Conservation (phyloP, 1,140 invertebrate genomes). For the Acromyrmex heyeri region DNA sequence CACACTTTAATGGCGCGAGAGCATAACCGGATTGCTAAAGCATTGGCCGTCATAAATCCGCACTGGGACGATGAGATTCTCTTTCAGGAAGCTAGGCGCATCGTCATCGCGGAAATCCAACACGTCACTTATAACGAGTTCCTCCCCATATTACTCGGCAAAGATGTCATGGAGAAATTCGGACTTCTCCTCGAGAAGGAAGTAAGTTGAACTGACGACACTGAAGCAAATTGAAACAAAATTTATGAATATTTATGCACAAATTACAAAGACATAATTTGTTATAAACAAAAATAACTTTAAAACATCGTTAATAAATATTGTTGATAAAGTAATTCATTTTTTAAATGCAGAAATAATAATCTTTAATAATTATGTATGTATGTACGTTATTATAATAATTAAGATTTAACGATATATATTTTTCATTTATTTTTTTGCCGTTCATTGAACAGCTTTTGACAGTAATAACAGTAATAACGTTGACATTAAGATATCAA, state of each 20-base stretch:
- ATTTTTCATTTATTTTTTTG: neutral
- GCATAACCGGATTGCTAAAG: conserved; percentile 94
- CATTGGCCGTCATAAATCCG: conserved; percentile 93
- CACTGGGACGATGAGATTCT: conserved; percentile 98
- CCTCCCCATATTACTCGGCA: conserved; percentile 96
- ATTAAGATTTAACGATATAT: conserved; percentile 3
- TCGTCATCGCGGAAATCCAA: conserved; percentile 96
- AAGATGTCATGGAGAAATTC: conserved; percentile 97
- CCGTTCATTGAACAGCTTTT: neutral
- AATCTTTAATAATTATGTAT: neutral
- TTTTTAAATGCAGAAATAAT: neutral
- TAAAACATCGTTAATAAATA: neutral
- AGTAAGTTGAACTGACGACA: conserved; percentile 83
- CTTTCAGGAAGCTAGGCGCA: conserved; percentile 96
- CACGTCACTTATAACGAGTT: conserved; percentile 98
- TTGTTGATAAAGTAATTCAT: neutral
- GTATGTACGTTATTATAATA: neutral
- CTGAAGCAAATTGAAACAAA: conserved; percentile 12
- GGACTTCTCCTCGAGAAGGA: conserved; percentile 94
- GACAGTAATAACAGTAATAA: neutral
- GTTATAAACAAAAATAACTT: neutral
- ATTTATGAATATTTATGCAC: neutral
- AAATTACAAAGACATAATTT: neutral
- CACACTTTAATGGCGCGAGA: conserved; percentile 96
- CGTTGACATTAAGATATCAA: conserved; percentile 57